Conservation (phyloP, 2,888 invertebrate species). For the Archips xylosteana region DNA sequence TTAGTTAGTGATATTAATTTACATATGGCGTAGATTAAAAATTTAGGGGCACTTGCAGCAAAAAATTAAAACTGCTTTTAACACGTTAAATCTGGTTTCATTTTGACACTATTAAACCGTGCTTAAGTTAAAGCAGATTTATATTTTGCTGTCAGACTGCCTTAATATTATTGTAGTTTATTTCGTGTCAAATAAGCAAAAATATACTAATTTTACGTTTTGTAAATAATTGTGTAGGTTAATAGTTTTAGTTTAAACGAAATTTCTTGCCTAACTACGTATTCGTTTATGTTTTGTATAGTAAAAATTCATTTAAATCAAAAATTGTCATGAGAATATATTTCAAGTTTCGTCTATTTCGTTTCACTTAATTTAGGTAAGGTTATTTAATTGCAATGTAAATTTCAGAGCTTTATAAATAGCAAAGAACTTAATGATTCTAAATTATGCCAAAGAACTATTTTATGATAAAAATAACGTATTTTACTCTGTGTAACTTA, state of each 20-base stretch:
- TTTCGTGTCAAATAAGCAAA: conserved; percentile 4
- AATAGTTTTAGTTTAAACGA: background rate
- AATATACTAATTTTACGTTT: conserved; percentile 8
- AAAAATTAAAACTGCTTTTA: no score
- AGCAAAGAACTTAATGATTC: conserved; percentile 15
- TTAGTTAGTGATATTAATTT: background rate
- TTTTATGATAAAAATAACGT: conserved; percentile 21
- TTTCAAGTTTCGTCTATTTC: background rate
- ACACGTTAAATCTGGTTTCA: no score
- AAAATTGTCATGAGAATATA: background rate
- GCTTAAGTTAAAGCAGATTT: no score
- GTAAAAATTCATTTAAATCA: no score
- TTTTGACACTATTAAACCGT: no score
- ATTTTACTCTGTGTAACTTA: conserved; percentile 16
- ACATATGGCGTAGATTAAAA: background rate
- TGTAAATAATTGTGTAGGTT: conserved; percentile 1
- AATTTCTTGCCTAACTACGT: no score
- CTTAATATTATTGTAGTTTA: background rate
- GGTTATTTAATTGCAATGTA: background rate
- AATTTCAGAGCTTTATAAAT: conserved; percentile 32
- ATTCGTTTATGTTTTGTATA: no score
- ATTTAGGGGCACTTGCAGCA: background rate
- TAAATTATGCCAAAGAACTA: conserved; percentile 24
- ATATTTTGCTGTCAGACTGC: no score
- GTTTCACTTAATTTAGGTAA: background rate